phyloP scores from a whole-genome alignment of 2,797 vertebrate genomes.

The Lithobates pipiens region DNA sequence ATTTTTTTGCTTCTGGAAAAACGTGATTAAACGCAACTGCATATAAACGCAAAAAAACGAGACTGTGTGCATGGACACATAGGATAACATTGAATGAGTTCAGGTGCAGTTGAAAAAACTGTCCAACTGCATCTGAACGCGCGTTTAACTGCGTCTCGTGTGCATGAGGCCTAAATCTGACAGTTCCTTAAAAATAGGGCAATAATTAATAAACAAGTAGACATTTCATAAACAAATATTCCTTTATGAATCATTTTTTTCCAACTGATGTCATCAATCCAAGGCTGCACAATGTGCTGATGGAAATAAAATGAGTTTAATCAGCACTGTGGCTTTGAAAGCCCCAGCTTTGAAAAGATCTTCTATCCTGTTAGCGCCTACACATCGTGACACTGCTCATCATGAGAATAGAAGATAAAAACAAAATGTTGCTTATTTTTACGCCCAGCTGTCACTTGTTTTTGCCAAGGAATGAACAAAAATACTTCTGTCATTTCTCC shows the following conservation, averaged over 20 bases:
- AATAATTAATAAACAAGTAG: neutral
- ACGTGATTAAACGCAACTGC: too few relatives aligned
- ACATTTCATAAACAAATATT: neutral
- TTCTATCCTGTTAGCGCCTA: slow-evolving; percentile 47
- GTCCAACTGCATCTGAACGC: too few relatives aligned
- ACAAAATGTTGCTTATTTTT: slow-evolving; percentile 63
- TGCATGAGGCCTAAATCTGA: too few relatives aligned
- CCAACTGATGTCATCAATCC: neutral
- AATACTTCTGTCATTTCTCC: slow-evolving; percentile 53
- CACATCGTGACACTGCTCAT: slow-evolving; percentile 51
- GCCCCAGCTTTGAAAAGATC: slow-evolving; percentile 15
- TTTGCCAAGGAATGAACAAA: slow-evolving; percentile 58
- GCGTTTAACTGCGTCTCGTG: too few relatives aligned
- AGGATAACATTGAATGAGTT: too few relatives aligned
- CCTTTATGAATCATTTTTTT: slow-evolving; percentile 1
- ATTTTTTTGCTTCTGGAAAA: too few relatives aligned
- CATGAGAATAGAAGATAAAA: slow-evolving; percentile 57
- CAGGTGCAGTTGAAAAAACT: too few relatives aligned
- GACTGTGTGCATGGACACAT: too few relatives aligned
- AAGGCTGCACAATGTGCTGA: neutral
- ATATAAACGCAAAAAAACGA: too few relatives aligned
- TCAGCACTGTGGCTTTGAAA: neutral
- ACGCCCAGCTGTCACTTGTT: slow-evolving; percentile 61
- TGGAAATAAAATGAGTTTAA: neutral
- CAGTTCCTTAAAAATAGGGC: neutral